A percentile compares a stretch with the other conserved stretches of the same genome.
Evolutionary conservation across 2,113 vertebrate species (phyloP).

Genomic region (Ahaetulla prasina): DNA sequence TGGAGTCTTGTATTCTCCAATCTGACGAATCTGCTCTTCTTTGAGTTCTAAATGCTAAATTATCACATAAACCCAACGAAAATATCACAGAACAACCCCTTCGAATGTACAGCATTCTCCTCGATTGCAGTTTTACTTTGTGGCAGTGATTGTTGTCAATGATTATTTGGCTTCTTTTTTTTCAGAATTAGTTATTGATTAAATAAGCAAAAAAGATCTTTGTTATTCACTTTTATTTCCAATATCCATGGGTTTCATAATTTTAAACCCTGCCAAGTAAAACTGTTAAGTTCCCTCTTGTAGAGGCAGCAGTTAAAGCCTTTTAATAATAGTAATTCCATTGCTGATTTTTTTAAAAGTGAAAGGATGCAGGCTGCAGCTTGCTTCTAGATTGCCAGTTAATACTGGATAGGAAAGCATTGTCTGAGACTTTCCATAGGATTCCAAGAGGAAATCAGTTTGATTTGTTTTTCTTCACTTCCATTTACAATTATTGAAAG

Average conservation of each 20-base stretch:
- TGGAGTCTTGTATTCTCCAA: not conserved
- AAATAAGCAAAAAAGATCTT: slow-evolving; percentile 3
- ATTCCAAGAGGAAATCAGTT: not conserved
- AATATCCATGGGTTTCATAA: not conserved
- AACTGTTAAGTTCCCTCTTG: not conserved
- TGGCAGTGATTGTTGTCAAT: slow-evolving; percentile 17
- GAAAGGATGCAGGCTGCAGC: not conserved
- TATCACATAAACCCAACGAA: not conserved
- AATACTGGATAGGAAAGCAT: not conserved
- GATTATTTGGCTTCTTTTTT: slow-evolving; percentile 18
- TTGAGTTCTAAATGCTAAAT: not conserved
- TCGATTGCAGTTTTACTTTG: slow-evolving; percentile 27
- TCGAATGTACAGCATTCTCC: slow-evolving; percentile 9
- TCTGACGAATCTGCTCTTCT: not conserved
- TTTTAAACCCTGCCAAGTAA: not conserved
- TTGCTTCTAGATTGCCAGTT: not conserved
- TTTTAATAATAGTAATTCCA: not conserved
- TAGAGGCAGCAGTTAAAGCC: not conserved
- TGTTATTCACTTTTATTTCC: not conserved
- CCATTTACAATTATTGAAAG: not conserved
- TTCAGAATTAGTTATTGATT: slow-evolving; percentile 25
- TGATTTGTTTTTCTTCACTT: slow-evolving; percentile 20
- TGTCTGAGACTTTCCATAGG: not conserved
- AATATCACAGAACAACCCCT: not conserved
- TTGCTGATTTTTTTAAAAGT: not conserved